Conservation (phyloP, 2,797 vertebrate species). For the Alauda arvensis region DNA sequence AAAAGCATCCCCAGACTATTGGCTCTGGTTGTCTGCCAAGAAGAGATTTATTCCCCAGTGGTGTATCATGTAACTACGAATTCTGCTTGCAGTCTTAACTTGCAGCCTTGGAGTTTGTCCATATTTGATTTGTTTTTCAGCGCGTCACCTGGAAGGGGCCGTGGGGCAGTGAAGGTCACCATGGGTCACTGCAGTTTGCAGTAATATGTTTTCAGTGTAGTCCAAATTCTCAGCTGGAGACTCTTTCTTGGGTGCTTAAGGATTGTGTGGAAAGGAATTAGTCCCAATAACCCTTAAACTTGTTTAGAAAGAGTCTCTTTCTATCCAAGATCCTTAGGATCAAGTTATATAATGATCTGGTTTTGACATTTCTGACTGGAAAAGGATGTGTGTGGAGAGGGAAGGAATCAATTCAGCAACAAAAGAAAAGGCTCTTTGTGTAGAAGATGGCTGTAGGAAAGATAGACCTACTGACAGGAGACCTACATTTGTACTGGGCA, state of each 20-base stretch:
- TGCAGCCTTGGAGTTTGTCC: slow-evolving; percentile 19
- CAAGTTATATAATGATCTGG: slow-evolving; percentile 20
- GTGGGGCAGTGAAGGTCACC: slow-evolving; percentile 35
- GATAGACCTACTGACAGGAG: not conserved
- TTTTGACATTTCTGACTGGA: slow-evolving; percentile 37
- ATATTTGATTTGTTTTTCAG: slow-evolving; percentile 44
- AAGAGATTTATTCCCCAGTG: not conserved
- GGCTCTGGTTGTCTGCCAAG: slow-evolving; percentile 7
- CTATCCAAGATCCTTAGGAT: slow-evolving; percentile 22
- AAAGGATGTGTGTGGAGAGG: not conserved
- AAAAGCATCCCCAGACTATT: not conserved
- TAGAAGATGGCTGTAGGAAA: not conserved
- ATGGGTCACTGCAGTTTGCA: slow-evolving; percentile 44
- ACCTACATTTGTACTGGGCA: not conserved
- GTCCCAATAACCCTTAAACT: slow-evolving; percentile 39
- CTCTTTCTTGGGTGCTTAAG: slow-evolving; percentile 62
- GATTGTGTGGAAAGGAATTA: slow-evolving; percentile 50
- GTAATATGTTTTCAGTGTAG: slow-evolving; percentile 59
- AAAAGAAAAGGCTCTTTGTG: slow-evolving; percentile 46
- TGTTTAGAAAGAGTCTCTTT: slow-evolving; percentile 48
- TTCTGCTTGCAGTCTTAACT: not conserved
- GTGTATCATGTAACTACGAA: not conserved
- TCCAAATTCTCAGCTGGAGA: slow-evolving; percentile 68
- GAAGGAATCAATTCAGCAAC: slow-evolving; percentile 12
- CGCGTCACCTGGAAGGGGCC: slow-evolving; percentile 49